These are phyloP conservation scores for Chionodraco myersi DNA, from an alignment of 2,113 vertebrate genomes.

Conservation along the genomic window DNA sequence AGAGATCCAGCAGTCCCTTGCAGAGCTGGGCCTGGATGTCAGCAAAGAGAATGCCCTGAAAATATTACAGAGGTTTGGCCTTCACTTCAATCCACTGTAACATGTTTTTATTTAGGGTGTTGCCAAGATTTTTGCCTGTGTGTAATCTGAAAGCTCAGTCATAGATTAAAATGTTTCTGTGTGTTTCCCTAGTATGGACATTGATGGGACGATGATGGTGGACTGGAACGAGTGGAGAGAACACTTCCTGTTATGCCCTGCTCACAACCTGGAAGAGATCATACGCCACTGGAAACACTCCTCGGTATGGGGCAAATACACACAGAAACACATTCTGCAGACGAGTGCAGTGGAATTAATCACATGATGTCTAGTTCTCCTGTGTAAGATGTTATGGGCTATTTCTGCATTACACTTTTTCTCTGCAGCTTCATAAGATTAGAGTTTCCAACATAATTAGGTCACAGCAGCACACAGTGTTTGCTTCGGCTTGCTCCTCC, in stretches of 20 bases:
- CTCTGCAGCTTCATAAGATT: slow-evolving; percentile 38
- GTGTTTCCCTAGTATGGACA: slow-evolving; percentile 89
- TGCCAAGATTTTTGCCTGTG: neutral
- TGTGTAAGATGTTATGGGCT: slow-evolving; percentile 54
- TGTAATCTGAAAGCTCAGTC: neutral
- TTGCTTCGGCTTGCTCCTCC: slow-evolving; percentile 11
- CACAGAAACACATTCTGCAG: neutral
- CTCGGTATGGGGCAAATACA: slow-evolving; percentile 79
- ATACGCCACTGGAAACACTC: slow-evolving; percentile 95
- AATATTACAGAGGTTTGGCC: slow-evolving; percentile 89
- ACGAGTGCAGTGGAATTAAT: slow-evolving; percentile 2
- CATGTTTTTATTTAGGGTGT: neutral
- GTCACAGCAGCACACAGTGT: slow-evolving; percentile 31
- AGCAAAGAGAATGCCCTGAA: slow-evolving; percentile 86
- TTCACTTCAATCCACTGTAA: neutral
- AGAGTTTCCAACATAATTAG: slow-evolving; percentile 42
- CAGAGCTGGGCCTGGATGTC: slow-evolving; percentile 88
- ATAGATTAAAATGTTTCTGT: slow-evolving; percentile 1
- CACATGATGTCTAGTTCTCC: slow-evolving; percentile 5
- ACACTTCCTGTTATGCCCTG: slow-evolving; percentile 92
- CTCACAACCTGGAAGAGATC: slow-evolving; percentile 92
- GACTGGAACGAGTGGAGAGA: slow-evolving; percentile 98
- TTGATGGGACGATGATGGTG: slow-evolving; percentile 92
- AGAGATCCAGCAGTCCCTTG: slow-evolving; percentile 92
- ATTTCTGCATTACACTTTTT: slow-evolving; percentile 38